Evolutionary conservation across 2,113 vertebrate species (phyloP), one percentile per base, ranked within the genome.

Genomic region (Boulengeromyrus knoepffleri): DNA sequence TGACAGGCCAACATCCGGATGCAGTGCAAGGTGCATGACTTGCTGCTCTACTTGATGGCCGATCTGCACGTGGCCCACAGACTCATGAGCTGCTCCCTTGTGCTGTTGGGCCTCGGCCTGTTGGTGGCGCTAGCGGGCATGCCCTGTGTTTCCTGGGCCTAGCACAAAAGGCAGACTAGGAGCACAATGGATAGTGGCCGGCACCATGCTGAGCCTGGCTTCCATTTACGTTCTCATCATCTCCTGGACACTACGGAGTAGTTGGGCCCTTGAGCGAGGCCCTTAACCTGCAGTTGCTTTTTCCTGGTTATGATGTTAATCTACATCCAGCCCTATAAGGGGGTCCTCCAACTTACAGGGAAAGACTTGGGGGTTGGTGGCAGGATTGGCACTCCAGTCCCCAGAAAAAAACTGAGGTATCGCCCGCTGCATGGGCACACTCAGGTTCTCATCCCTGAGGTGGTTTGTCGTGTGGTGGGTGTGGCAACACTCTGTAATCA

Each of bases 21-120:
- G 95, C 97, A 98, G 93, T 99, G 98, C 86, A 98, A 98, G 92
- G 95, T 96, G 80, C 97, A 99, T 0, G 94, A 95, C 88, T 99
- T 98, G 0, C 24, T 97, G 62, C 91, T 99, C 92, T 96, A 96
- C 3, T 96, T 99, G 1, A 90, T 97, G 0, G 94, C 96, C 0
- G 94, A 94, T 46, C 93, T 99, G 5, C 97, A 98, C 91, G 95
- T 95, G 0, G 96, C 97, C 0, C 95, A 98, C 5, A 97, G 97
- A 0, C 96, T 99, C 8, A 98, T 98, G 97, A 98, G 98, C 89
- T 77, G 93, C 13, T 95, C 97, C 0, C 87, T 95, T 31, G 93
- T 91, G 0, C 92, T 99, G 89, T 93, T 93, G 1, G 87, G 96
- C 1, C 5, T 96, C 0, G 96, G 97, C 24, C 90, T 98, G 0